Conservation (phyloP, 2,113 vertebrate species). For the Speoplatyrhinus poulsoni region DNA sequence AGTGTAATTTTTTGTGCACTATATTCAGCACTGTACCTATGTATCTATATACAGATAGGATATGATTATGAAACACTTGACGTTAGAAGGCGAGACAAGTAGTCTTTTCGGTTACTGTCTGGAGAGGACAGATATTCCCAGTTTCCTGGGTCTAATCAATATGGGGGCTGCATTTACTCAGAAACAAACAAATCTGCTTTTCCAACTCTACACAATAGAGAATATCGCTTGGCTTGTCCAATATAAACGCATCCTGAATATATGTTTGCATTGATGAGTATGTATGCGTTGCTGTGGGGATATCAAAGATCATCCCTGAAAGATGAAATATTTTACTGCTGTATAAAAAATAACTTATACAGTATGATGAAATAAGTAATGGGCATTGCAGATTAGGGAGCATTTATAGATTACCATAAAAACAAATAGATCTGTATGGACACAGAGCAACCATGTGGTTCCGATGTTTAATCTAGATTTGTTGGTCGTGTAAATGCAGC, state of each 20-base stretch:
- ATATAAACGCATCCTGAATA: no score
- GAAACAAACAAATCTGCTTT: background rate
- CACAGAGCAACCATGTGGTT: no score
- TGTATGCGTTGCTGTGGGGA: background rate
- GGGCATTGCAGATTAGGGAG: no score
- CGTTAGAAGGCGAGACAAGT: conserved; percentile 59
- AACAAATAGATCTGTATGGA: no score
- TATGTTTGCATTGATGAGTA: no score
- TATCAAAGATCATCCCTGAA: background rate
- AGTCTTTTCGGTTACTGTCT: conserved; percentile 52
- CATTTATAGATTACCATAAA: no score
- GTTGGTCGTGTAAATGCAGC: conserved; percentile 30
- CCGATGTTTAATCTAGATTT: no score
- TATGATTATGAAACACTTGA: conserved; percentile 68
- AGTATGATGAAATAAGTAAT: no score
- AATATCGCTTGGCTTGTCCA: no score
- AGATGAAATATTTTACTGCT: no score
- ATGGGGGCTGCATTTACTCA: conserved; percentile 35
- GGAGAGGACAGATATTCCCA: conserved; percentile 36
- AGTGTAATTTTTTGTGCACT: conserved; percentile 50
- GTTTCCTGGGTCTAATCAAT: conserved; percentile 22
- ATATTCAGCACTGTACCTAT: conserved; percentile 66
- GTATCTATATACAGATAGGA: conserved; percentile 72
- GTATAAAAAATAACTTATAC: no score
- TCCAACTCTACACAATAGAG: no score